Base-by-base conservation (phyloP, 1,140 invertebrate genomes). In the Apis florea region DNA sequence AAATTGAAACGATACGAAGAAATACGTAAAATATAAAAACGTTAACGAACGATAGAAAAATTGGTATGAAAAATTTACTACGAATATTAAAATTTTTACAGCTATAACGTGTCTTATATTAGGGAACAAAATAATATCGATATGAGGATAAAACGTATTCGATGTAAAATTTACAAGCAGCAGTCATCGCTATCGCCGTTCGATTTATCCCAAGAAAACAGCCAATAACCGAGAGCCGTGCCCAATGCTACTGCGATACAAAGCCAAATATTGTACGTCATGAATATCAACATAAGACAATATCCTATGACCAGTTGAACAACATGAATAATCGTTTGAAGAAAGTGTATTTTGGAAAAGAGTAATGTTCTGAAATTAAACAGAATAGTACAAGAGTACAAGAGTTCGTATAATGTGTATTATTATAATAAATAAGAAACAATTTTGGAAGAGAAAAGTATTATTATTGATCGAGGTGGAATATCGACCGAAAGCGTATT, bases 201-300 rank as follows among this genome's bases (percentile, higher is more conserved):
- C 21, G 78, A n/a, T 79, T 95, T 94, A 61, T 94, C 94, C 95
- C 95, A 96, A 10, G 95, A 94, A 78, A 97, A 96, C 11, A 96
- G 83, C 89, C 96, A 96, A 89, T 96, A 96, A 0, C 96, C 96
- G 3, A 95, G 51, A 11, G 94, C 95, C 40, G 95, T 94, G 3
- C 96, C 96, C 11, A 95, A 58, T 5, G 95, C 92, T 1, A 96
- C 92, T 0, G 95, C 94, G 0, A 96, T 66, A 82, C 96, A 96
- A 0, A 97, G 92, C 94, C 95, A 97, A 63, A 95, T 94, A 85
- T 97, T 97, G 92, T 96, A 97, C 0, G 96, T 97, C 96, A 97
- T 97, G 88, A 96, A 96, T 79, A 96, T 95, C 75, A 97, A 92
- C 96, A 97, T 97, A 3, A 97, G 93, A 79, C 95, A 94, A 88